phyloP scores from a whole-genome alignment of 2,113 vertebrate species.

The Muntiacus muntjak region DNA sequence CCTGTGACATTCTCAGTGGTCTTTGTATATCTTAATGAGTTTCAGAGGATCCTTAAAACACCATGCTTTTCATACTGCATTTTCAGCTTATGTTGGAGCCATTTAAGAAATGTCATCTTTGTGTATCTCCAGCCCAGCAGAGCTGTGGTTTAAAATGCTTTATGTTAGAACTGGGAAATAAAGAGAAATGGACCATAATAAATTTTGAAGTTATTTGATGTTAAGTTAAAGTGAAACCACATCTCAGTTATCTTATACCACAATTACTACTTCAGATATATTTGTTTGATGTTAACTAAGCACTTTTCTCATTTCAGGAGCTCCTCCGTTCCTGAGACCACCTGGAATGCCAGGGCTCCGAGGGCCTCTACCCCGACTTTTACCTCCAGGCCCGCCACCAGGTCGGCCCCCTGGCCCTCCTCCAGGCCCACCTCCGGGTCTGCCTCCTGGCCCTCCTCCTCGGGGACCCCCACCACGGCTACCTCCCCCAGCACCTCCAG shows the following conservation, averaged over 20 bases:
- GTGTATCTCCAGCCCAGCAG: background rate
- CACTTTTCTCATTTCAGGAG: slow-evolving; percentile 80
- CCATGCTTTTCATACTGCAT: background rate
- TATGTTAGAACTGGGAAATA: background rate
- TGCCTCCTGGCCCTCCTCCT: slow-evolving; percentile 96
- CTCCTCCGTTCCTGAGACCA: slow-evolving; percentile 96
- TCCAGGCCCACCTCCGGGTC: slow-evolving; percentile 93
- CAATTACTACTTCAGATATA: background rate
- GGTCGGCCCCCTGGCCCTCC: slow-evolving; percentile 96
- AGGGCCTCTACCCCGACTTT: slow-evolving; percentile 92
- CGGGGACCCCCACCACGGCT: slow-evolving; percentile 94
- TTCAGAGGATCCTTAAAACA: background rate
- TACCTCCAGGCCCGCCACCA: slow-evolving; percentile 95
- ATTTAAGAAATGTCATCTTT: background rate
- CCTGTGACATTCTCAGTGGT: background rate
- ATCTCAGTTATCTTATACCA: background rate
- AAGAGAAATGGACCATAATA: background rate
- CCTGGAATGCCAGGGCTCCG: slow-evolving; percentile 92
- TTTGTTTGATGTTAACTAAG: background rate
- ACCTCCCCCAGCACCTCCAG: slow-evolving; percentile 95
- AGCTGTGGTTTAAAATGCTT: background rate
- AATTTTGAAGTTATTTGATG: background rate
- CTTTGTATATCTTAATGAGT: background rate
- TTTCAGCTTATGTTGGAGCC: background rate
- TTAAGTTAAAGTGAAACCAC: background rate